Evolutionary conservation across 2,888 invertebrate genomes (phyloP).

Genomic region (Campopleginae sp.): DNA sequence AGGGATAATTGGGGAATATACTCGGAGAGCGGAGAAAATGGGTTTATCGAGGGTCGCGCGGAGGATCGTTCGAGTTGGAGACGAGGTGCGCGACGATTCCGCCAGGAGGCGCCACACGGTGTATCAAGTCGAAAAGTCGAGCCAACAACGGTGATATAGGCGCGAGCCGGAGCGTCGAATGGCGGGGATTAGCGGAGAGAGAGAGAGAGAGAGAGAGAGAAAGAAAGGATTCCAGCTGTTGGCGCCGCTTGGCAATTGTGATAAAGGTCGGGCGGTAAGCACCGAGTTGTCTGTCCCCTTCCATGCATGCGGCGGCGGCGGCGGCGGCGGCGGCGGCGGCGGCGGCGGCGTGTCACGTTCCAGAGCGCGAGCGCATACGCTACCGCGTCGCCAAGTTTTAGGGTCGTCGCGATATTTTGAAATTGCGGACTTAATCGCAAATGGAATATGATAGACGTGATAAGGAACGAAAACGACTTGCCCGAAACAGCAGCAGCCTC

Average conservation of each 20-base stretch:
- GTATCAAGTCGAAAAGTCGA: constrained; percentile 27
- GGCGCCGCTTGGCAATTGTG: constrained; percentile 75
- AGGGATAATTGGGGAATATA: too few relatives aligned
- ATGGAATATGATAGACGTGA: constrained; percentile 48
- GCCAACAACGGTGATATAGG: too few relatives aligned
- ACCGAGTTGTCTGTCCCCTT: constrained; percentile 34
- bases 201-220: neutral
- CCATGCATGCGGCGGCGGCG: too few relatives aligned
- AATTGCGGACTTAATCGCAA: constrained; percentile 69
- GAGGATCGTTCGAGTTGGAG: too few relatives aligned
- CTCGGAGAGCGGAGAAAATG: too few relatives aligned
- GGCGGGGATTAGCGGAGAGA: neutral
- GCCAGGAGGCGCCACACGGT: constrained; percentile 63
- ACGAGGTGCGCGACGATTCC: constrained; percentile 50
- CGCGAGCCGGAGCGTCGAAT: neutral
- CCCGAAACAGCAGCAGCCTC: neutral
- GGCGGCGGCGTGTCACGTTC: too few relatives aligned
- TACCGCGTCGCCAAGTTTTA: too few relatives aligned
- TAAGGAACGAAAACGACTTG: constrained; percentile 36
- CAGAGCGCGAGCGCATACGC: too few relatives aligned
- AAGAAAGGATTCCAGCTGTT: constrained; percentile 40
- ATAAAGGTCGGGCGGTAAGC: constrained; percentile 74
- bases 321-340: too few relatives aligned
- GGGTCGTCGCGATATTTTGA: constrained; percentile 55
- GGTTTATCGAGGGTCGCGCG: too few relatives aligned